Percentiles rank a stretch among this genome's conserved stretches.
phyloP scores from a whole-genome alignment of 2,113 vertebrate species.

The Sceloporus tristichus region DNA sequence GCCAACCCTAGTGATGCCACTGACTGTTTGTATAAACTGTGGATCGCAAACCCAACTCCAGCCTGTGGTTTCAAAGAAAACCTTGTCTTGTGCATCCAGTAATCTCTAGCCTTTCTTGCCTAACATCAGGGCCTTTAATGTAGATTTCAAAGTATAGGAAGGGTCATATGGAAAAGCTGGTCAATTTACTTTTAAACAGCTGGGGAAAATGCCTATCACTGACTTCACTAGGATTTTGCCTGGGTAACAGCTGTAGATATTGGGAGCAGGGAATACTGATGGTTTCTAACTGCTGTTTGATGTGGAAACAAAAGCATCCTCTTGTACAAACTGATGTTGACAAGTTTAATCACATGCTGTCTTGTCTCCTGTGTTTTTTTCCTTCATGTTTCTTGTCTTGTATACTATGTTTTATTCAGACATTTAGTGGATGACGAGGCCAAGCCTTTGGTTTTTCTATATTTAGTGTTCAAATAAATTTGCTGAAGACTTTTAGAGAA shows the following conservation, averaged over 20 bases:
- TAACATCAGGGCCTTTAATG: neutral
- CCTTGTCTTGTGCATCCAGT: neutral
- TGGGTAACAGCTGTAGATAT: constrained; percentile 39
- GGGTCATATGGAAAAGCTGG: neutral
- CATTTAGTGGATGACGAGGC: constrained; percentile 58
- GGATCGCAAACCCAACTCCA: neutral
- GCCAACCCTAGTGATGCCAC: neutral
- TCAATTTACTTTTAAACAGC: constrained; percentile 42
- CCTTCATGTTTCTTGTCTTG: constrained; percentile 66
- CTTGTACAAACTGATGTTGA: constrained; percentile 56
- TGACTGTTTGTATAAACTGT: neutral
- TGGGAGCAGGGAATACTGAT: neutral
- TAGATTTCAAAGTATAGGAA: neutral
- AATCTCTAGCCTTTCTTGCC: neutral
- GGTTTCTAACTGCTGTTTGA: constrained; percentile 49
- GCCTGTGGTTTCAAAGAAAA: neutral
- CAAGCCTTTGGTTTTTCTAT: constrained; percentile 42
- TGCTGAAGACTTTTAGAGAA: constrained; percentile 31
- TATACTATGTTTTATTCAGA: constrained; percentile 72
- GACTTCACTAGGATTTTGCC: constrained; percentile 29
- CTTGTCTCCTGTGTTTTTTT: constrained; percentile 59
- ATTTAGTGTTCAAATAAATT: constrained; percentile 42
- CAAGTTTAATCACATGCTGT: constrained; percentile 55
- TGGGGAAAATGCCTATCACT: constrained; percentile 13
- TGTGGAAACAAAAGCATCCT: constrained; percentile 47